These are phyloP conservation scores for Diacarnus erythraeanus DNA, from an alignment of 37 sponge, comb jelly and placozoan species.

Conservation along the genomic window DNA sequence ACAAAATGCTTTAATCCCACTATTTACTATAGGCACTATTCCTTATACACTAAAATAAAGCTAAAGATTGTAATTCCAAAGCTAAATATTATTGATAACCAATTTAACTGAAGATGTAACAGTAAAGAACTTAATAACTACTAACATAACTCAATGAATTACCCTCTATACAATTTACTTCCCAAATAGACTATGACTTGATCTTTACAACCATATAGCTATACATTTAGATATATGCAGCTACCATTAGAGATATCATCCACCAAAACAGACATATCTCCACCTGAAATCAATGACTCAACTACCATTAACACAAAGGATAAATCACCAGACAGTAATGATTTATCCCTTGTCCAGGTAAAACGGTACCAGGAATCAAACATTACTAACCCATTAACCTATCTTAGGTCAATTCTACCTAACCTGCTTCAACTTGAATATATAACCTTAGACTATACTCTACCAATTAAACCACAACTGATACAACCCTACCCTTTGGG, in stretches of 20 bases:
- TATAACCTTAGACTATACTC: conserved; percentile 34
- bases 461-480: no score
- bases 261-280: conserved; percentile 3
- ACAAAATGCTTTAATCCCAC: conserved; percentile 72
- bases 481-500: no score
- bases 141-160: conserved; percentile 16
- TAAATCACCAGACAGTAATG: conserved; percentile 49
- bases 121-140: conserved; percentile 66
- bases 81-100: conserved; percentile 67
- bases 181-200: neutral
- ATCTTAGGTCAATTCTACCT: conserved; percentile 50
- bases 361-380: conserved; percentile 63
- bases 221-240: conserved; percentile 38
- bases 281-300: neutral
- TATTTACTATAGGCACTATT: conserved; percentile 58
- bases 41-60: conserved; percentile 56
- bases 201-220: conserved; percentile 19
- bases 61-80: conserved; percentile 62
- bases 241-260: conserved; percentile 31
- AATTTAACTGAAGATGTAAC: conserved; percentile 64
- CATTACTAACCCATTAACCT: conserved; percentile 66
- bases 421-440: conserved; percentile 45
- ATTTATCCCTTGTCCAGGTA: conserved; percentile 20
- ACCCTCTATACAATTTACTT: neutral
- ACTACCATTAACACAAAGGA: conserved; percentile 30